phyloP scores from a whole-genome alignment of 1,140 invertebrate genomes.

The Drosophila busckii region DNA sequence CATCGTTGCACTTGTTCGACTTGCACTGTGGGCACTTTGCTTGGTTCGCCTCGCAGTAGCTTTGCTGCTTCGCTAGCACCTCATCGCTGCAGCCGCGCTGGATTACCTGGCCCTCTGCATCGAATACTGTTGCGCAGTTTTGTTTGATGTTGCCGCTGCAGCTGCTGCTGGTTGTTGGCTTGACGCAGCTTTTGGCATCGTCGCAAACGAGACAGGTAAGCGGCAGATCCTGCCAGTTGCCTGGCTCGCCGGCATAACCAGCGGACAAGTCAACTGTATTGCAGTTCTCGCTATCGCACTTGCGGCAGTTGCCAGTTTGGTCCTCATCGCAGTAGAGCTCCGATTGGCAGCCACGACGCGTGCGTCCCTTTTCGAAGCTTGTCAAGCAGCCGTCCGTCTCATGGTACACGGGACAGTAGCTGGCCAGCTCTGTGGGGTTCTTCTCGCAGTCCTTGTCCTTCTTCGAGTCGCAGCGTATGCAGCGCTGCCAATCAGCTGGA shows the following conservation, averaged over 20 bases:
- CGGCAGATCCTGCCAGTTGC: constrained; percentile 63
- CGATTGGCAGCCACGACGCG: constrained; percentile 56
- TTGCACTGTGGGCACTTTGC: constrained; percentile 57
- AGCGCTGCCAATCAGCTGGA: constrained; percentile 52
- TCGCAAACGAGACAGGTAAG: constrained; percentile 47
- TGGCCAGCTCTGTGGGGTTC: constrained; percentile 31
- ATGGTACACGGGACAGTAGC: constrained; percentile 41
- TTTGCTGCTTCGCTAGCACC: constrained; percentile 21
- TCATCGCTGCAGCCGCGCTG: constrained; percentile 64
- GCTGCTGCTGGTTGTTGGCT: neutral
- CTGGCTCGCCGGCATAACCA: constrained; percentile 53
- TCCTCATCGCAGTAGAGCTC: constrained; percentile 53
- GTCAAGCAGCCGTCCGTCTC: constrained; percentile 49
- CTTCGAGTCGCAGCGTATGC: constrained; percentile 57
- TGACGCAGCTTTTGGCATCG: constrained; percentile 29
- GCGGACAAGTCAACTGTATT: constrained; percentile 41
- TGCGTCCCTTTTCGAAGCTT: constrained; percentile 39
- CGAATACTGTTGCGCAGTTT: constrained; percentile 59
- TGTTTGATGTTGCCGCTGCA: constrained; percentile 65
- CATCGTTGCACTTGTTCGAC: constrained; percentile 65
- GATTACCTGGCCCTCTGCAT: constrained; percentile 23
- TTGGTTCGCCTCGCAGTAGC: constrained; percentile 48
- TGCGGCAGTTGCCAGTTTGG: constrained; percentile 39
- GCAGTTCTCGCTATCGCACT: constrained; percentile 46
- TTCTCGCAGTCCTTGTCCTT: constrained; percentile 38